A percentile compares a stretch with the other conserved stretches of the same genome.
phyloP scores from a whole-genome alignment of 2,888 invertebrate genomes.

The Aleiodes leptofemur region DNA sequence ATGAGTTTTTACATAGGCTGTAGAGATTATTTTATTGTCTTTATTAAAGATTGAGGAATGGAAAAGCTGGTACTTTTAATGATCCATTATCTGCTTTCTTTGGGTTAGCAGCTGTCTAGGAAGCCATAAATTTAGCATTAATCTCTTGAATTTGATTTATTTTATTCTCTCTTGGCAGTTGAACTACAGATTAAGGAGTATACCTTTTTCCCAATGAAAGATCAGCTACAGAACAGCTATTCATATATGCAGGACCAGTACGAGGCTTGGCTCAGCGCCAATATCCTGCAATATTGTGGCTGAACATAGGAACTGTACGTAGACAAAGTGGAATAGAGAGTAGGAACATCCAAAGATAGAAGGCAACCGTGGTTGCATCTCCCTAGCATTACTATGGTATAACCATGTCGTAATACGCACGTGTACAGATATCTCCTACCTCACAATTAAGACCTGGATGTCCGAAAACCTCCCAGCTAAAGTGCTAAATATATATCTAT shows the following conservation, averaged over 20 bases:
- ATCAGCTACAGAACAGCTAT: slow-evolving; percentile 28
- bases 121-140: not conserved
- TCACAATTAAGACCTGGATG: slow-evolving; percentile 6
- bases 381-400: slow-evolving; percentile 35
- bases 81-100: no score
- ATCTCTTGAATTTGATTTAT: not conserved
- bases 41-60: no score
- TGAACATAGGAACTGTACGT: slow-evolving; percentile 22
- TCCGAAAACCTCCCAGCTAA: not conserved
- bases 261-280: slow-evolving; percentile 44
- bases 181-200: slow-evolving; percentile 43
- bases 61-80: no score
- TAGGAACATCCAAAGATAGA: slow-evolving; percentile 10
- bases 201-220: slow-evolving; percentile 22
- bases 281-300: slow-evolving; percentile 46
- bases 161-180: not conserved
- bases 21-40: no score
- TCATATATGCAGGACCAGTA: slow-evolving; percentile 26
- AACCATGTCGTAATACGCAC: slow-evolving; percentile 39
- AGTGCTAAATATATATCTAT: not conserved
- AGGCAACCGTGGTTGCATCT: not conserved
- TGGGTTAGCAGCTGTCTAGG: not conserved
- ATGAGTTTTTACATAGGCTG: no score
- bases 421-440: slow-evolving; percentile 10
- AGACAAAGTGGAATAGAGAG: slow-evolving; percentile 14